Conservation (phyloP, 2,888 invertebrate genomes). For the Epirrita christyi region DNA sequence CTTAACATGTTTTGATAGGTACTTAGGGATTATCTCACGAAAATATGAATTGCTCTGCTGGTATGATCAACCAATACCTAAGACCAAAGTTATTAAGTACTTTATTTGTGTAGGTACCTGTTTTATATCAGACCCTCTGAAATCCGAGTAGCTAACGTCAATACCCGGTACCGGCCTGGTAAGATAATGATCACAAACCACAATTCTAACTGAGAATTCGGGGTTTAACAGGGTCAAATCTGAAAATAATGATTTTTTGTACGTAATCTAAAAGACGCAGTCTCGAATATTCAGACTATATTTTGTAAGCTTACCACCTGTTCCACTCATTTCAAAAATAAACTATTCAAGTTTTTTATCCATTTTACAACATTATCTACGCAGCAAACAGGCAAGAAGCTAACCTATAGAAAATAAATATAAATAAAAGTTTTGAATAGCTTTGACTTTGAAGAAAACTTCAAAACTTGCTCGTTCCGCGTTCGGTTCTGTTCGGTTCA, state of each 20-base stretch:
- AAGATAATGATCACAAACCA: slow-evolving; percentile 94
- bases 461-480: no score
- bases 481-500: no score
- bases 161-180: slow-evolving; percentile 89
- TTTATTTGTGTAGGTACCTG: slow-evolving; percentile 72
- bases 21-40: no score
- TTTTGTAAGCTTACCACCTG: slow-evolving; percentile 23
- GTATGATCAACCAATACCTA: no score
- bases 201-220: slow-evolving; percentile 87
- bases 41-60: no score
- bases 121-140: slow-evolving; percentile 91
- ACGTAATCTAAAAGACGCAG: not conserved
- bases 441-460: no score
- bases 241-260: slow-evolving; percentile 40
- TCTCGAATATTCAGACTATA: not conserved
- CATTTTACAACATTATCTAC: not conserved
- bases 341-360: not conserved
- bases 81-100: not conserved
- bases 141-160: slow-evolving; percentile 94
- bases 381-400: not conserved
- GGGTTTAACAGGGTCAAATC: slow-evolving; percentile 50
- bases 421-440: no score
- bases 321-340: slow-evolving; percentile 24
- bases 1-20: no score
- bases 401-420: no score